Evolutionary conservation across 2,797 vertebrate genomes (phyloP).

Genomic region (Onychomys arenicola): DNA sequence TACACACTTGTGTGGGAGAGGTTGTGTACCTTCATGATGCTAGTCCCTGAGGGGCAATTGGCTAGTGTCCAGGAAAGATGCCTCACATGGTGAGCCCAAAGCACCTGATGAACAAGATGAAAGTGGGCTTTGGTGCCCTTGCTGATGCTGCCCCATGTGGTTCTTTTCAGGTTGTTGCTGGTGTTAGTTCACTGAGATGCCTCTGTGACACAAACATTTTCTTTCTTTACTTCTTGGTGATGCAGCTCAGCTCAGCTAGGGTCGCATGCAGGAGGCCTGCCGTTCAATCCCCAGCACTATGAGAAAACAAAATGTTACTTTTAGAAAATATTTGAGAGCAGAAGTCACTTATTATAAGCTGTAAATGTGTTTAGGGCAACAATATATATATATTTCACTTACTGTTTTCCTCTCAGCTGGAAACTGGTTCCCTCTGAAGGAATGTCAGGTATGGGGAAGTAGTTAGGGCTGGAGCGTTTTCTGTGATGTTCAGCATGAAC

Average conservation of each 20-base stretch:
- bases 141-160: too few species aligned
- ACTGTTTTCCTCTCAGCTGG: neutral
- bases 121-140: neutral
- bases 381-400: too few species aligned
- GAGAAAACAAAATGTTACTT: neutral
- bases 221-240: neutral
- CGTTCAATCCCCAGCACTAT: neutral
- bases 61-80: neutral
- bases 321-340: neutral
- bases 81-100: neutral
- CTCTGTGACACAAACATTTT: neutral
- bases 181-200: neutral
- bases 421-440: neutral
- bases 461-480: neutral
- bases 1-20: fast-evolving
- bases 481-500: neutral
- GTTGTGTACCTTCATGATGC: fast-evolving
- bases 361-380: neutral
- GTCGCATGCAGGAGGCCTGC: neutral
- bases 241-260: neutral
- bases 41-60: neutral
- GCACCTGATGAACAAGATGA: neutral
- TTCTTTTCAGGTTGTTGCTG: neutral
- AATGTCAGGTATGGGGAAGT: neutral
- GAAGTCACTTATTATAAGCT: neutral